These are phyloP conservation scores for Agapornis roseicollis DNA, from an alignment of 2,113 vertebrate species.

Conservation along the genomic window DNA sequence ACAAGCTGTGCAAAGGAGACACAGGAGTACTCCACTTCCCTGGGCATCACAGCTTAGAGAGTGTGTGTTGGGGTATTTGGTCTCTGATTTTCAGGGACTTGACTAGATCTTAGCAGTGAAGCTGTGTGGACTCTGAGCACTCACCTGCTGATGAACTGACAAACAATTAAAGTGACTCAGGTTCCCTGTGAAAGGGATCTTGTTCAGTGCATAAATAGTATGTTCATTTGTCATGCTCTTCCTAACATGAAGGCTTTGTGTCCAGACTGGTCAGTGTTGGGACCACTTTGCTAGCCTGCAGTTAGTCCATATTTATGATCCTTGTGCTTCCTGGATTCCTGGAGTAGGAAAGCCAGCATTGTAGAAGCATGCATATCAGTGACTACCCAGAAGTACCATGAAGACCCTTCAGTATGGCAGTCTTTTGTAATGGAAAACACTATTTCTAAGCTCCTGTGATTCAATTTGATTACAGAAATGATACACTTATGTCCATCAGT, in stretches of 20 bases:
- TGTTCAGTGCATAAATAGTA: neutral
- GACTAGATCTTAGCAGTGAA: neutral
- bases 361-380: neutral
- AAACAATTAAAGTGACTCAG: neutral
- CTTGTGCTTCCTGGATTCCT: neutral
- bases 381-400: neutral
- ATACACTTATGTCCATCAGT: neutral
- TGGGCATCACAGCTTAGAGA: neutral
- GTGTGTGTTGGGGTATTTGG: neutral
- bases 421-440: neutral
- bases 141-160: neutral
- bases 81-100: neutral
- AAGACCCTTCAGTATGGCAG: neutral
- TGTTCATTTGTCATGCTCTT: neutral
- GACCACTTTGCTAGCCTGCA: neutral
- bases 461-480: neutral
- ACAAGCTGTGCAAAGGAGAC: neutral
- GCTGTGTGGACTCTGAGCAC: neutral
- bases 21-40: neutral
- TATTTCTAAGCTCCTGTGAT: neutral
- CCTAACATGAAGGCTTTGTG: neutral
- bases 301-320: neutral
- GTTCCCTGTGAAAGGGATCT: neutral
- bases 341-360: neutral
- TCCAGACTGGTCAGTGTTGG: neutral